phyloP scores from a whole-genome alignment of 2,888 invertebrate genomes.

The Podotricha telesiphe region DNA sequence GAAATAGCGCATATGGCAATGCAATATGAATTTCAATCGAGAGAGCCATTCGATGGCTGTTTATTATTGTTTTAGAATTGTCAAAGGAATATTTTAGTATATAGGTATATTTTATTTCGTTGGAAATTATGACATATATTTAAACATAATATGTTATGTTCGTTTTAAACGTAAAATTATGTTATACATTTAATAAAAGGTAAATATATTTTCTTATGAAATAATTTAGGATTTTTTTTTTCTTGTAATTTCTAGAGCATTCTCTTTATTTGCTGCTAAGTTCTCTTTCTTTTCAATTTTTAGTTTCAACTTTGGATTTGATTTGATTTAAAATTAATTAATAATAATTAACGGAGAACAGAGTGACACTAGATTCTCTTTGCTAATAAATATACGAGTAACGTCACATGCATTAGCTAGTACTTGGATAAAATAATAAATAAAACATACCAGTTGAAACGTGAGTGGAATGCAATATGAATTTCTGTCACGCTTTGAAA shows the following conservation, averaged over 20 bases:
- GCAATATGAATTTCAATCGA: conserved; percentile 14
- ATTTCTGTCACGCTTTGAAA: conserved; percentile 3
- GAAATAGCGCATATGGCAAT: conserved; percentile 10
- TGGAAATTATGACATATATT: background rate
- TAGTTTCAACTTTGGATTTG: too few species aligned
- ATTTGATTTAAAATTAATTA: too few species aligned
- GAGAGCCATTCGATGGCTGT: conserved; percentile 1
- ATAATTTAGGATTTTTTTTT: too few species aligned
- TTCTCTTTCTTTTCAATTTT: too few species aligned
- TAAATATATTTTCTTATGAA: too few species aligned
- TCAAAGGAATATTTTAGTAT: background rate
- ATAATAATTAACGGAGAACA: too few species aligned
- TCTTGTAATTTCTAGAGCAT: too few species aligned
- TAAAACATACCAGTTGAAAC: conserved; percentile 12
- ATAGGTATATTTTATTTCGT: background rate
- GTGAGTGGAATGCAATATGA: conserved; percentile 9
- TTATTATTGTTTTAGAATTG: background rate
- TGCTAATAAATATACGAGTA: background rate
- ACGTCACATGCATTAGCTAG: background rate
- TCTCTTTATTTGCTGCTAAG: too few species aligned
- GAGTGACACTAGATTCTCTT: too few species aligned
- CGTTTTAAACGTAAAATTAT: too few species aligned
- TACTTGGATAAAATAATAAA: background rate
- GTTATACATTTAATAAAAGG: too few species aligned
- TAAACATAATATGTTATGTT: too few species aligned